Conservation (phyloP, 2,113 vertebrate genomes). For the Blennius ocellaris region DNA sequence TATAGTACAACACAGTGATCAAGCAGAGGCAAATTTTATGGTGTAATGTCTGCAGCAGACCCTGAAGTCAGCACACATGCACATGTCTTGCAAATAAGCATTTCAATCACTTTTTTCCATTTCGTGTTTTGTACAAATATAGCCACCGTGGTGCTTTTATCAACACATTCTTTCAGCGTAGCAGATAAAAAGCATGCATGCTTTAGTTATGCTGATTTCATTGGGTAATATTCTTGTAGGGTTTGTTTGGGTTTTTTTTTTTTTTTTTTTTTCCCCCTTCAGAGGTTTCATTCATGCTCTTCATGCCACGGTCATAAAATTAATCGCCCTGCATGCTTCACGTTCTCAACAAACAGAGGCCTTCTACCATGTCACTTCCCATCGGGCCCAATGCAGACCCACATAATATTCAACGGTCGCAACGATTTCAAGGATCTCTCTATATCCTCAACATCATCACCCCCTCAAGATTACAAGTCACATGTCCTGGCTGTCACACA, state of each 20-base stretch:
- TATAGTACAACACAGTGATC: no score
- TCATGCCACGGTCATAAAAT: slow-evolving; percentile 40
- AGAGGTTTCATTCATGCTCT: slow-evolving; percentile 22
- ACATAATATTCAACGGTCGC: neutral
- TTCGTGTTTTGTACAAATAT: no score
- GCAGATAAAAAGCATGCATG: neutral
- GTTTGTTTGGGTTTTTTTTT: neutral
- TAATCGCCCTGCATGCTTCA: slow-evolving; percentile 29
- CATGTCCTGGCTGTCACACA: slow-evolving; percentile 63
- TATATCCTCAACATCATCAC: slow-evolving; percentile 27
- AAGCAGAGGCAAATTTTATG: no score
- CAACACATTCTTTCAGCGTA: neutral
- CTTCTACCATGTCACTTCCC: slow-evolving; percentile 5
- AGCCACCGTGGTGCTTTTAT: neutral
- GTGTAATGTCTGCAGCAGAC: no score
- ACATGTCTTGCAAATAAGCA: neutral
- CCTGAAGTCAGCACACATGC: neutral
- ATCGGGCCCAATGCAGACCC: slow-evolving; percentile 9
- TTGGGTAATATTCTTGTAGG: neutral
- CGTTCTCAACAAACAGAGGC: slow-evolving; percentile 30
- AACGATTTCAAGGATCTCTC: slow-evolving; percentile 38
- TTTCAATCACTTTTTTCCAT: no score
- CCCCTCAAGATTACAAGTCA: slow-evolving; percentile 69
- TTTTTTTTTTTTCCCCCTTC: slow-evolving; percentile 5
- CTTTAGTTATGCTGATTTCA: neutral